Conservation (phyloP, 2,797 vertebrate genomes). For the Phataginus tricuspis region DNA sequence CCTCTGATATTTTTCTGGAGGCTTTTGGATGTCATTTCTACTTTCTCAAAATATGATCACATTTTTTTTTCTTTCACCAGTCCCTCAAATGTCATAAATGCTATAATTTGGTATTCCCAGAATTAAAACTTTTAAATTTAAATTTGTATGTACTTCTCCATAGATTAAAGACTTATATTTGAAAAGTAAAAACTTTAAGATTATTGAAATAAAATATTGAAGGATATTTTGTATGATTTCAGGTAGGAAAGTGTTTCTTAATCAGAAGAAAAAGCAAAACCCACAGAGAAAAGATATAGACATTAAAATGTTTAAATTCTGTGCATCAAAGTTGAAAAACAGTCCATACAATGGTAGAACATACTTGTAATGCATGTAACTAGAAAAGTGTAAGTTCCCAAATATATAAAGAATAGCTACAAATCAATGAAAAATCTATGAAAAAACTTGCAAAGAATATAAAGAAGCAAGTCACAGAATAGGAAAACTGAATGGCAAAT, state of each 20-base stretch:
- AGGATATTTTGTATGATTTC: constrained; percentile 12
- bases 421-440: background rate
- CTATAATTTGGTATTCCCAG: background rate
- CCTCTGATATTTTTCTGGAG: background rate
- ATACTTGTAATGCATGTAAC: background rate
- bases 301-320: constrained; percentile 35
- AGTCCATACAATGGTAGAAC: background rate
- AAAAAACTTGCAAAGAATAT: constrained; percentile 13
- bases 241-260: constrained; percentile 23
- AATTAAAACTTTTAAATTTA: constrained; percentile 4
- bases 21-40: background rate
- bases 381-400: background rate
- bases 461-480: background rate
- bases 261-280: background rate
- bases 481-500: background rate
- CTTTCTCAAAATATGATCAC: constrained; percentile 10
- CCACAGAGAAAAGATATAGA: background rate
- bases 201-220: background rate
- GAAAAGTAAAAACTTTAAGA: constrained; percentile 28
- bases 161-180: background rate
- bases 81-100: background rate
- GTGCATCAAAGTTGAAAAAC: background rate
- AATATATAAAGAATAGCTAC: background rate
- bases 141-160: background rate
- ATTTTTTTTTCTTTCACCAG: background rate